Base-by-base conservation (phyloP, 2,797 vertebrate species). In the Rhyacichthys aspro region DNA sequence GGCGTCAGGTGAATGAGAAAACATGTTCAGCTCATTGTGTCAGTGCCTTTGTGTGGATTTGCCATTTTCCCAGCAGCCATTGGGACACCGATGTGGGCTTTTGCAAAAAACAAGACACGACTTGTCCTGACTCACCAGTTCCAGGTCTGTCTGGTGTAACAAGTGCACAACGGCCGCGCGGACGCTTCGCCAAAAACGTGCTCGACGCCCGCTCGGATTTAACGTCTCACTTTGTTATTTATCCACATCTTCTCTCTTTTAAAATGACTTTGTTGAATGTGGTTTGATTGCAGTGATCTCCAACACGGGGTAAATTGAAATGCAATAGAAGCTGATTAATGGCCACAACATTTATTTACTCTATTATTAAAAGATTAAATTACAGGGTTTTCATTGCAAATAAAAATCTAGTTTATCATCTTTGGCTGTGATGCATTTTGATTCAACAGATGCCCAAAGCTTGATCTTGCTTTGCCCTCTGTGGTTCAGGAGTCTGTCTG, bases 321-420 rank as follows among this genome's bases (percentile, higher is more conserved):
- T 15, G 76, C 70, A 82, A 78, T 80, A 33, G 44, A 18, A 23
- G 9, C 69, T 82, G 73, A 84, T 81, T 62, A 76, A 66, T 58
- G 12, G 59, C 48, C 11, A 11, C 11, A 56, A 15, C 15, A n/a
- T 33, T 59, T 7, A 28, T 70, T 32, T 42, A 28, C 7, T 42
- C 52, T 37, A 50, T 43, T 28, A 28, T 5, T 23, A 28, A 2
- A 28, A 28, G n/a, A n/a, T n/a, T n/a, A n/a, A n/a, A n/a, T n/a
- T n/a, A n/a, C n/a, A n/a, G n/a, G n/a, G n/a, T n/a, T n/a, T n/a
- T n/a, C n/a, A n/a, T n/a, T n/a, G n/a, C n/a, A n/a, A n/a, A n/a
- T n/a, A n/a, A n/a, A n/a, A n/a, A n/a, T n/a, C n/a, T n/a, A n/a
- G n/a, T n/a, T n/a, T n/a, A n/a, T n/a, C n/a, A n/a, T n/a, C n/a